These are phyloP conservation scores for Eufriesea mexicana DNA, from an alignment of 1,140 invertebrate genomes.

Conservation along the genomic window DNA sequence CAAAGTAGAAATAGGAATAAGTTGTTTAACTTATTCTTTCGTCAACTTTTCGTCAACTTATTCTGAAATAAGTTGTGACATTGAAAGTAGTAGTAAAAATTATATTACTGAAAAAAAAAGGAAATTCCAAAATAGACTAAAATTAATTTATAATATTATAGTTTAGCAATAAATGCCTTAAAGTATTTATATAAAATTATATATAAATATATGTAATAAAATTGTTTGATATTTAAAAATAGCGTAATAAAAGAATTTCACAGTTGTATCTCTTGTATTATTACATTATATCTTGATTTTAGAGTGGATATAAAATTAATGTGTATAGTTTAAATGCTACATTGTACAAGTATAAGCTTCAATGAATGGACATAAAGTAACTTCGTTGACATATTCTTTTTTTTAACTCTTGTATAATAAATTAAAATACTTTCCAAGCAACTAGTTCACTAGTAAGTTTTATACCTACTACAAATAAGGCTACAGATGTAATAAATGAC, in stretches of 20 bases:
- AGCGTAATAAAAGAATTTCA: background rate
- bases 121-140: background rate
- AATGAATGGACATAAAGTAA: background rate
- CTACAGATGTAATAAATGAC: conserved; percentile 14
- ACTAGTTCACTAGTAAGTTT: conserved; percentile 19
- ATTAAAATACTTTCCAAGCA: conserved; percentile 14
- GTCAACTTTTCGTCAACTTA: no score
- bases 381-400: background rate
- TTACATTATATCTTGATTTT: background rate
- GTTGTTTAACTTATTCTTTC: no score
- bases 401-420: background rate
- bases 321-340: background rate
- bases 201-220: background rate
- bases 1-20: background rate
- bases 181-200: background rate
- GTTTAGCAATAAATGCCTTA: background rate
- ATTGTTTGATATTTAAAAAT: background rate
- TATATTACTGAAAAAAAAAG: background rate
- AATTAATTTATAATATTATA: background rate
- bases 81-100: background rate
- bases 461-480: conserved; percentile 25
- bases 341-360: background rate
- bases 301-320: background rate
- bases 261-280: background rate
- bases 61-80: background rate